Evolutionary conservation across 1,140 invertebrate species (phyloP).

Genomic region (Acromyrmex charruanus): DNA sequence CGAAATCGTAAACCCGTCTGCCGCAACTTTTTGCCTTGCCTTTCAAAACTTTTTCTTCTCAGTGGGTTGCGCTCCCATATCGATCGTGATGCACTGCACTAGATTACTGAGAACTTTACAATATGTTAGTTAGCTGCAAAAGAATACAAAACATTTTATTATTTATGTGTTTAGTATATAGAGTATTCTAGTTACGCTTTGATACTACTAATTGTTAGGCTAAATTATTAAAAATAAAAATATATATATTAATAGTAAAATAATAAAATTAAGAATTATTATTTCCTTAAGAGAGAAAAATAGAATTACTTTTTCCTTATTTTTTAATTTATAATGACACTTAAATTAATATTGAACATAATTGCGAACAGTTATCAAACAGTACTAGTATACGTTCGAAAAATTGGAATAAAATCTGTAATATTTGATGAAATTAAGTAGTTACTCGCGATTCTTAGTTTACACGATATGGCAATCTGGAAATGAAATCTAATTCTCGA

Average conservation of each 20-base stretch:
- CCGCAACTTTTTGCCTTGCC: slow-evolving; percentile 32
- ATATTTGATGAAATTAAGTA: neutral
- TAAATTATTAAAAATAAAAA: neutral
- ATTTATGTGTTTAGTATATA: neutral
- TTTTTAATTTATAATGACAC: neutral
- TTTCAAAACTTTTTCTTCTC: slow-evolving; percentile 48
- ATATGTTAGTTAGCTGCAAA: slow-evolving; percentile 16
- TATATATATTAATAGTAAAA: neutral
- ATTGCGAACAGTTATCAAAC: neutral
- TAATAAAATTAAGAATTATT: neutral
- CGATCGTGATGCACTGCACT: slow-evolving; percentile 38
- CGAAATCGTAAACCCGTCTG: slow-evolving; percentile 54
- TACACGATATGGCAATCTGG: neutral
- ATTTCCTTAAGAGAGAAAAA: neutral
- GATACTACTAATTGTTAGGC: neutral
- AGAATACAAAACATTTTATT: slow-evolving; percentile 36
- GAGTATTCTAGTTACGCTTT: neutral
- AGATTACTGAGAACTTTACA: slow-evolving; percentile 42
- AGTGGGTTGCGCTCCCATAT: slow-evolving; percentile 1
- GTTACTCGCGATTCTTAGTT: slow-evolving; percentile 2
- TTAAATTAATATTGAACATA: neutral
- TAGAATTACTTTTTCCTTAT: neutral
- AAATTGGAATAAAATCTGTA: neutral
- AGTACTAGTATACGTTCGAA: neutral
- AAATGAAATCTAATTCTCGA: slow-evolving; percentile 24